Percentiles rank a stretch among this genome's conserved stretches.
Conservation (phyloP, 2,113 vertebrate species). For the Narcine bancroftii region DNA sequence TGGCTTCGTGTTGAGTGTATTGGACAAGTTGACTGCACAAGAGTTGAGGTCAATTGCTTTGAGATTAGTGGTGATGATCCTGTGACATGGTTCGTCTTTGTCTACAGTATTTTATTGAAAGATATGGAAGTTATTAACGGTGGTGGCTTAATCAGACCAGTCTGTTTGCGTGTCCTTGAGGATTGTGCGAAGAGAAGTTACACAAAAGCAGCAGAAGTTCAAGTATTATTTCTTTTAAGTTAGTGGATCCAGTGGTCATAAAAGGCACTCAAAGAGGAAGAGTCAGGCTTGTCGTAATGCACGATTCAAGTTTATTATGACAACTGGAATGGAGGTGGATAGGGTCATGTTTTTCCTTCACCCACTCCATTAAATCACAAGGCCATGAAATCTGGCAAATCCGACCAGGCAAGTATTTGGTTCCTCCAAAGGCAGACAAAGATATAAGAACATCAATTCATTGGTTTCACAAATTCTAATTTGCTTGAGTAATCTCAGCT, state of each 20-base stretch:
- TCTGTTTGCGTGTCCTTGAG: constrained; percentile 27
- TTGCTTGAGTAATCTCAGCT: constrained; percentile 41
- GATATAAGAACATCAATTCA: background rate
- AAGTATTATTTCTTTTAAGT: constrained; percentile 63
- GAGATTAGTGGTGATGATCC: constrained; percentile 5
- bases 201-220: constrained; percentile 65
- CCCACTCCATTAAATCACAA: constrained; percentile 32
- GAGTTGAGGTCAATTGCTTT: constrained; percentile 43
- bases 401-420: constrained; percentile 16
- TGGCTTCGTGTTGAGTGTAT: constrained; percentile 38
- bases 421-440: constrained; percentile 7
- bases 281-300: constrained; percentile 36
- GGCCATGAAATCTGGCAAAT: constrained; percentile 6
- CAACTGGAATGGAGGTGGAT: constrained; percentile 15
- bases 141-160: background rate
- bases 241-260: constrained; percentile 50
- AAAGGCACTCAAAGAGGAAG: constrained; percentile 65
- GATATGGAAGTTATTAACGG: too few relatives aligned
- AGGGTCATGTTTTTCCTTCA: background rate
- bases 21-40: constrained; percentile 40
- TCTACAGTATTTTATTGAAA: too few relatives aligned
- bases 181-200: constrained; percentile 41
- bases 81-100: too few relatives aligned
- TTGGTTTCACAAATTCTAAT: constrained; percentile 3
- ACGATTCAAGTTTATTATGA: constrained; percentile 33